Evolutionary conservation across 92 coral and sea anemone genomes (phyloP).

Genomic region (Ricordea florida): DNA sequence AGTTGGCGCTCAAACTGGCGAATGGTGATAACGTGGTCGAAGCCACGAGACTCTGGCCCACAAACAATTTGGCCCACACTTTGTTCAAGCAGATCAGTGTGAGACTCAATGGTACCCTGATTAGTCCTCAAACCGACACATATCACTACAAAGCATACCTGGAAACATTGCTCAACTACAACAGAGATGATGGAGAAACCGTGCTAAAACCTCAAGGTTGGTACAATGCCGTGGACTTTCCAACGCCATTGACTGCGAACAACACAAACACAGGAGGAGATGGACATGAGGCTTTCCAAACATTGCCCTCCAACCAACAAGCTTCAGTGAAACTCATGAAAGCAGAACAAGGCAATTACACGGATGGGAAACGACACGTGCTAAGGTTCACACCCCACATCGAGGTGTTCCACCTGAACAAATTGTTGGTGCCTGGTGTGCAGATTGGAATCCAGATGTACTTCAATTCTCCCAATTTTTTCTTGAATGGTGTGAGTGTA

Average conservation of each 20-base stretch:
- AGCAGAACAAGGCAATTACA: neutral
- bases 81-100: neutral
- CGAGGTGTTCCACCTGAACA: neutral
- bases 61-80: neutral
- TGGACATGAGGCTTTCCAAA: neutral
- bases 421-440: conserved; percentile 8
- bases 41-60: neutral
- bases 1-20: neutral
- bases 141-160: neutral
- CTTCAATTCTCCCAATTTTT: neutral
- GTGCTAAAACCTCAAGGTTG: conserved; percentile 1
- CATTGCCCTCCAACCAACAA: neutral
- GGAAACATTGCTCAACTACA: conserved; percentile 15
- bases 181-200: neutral
- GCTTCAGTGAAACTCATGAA: neutral
- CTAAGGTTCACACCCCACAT: neutral
- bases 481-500: neutral
- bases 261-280: neutral
- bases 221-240: neutral
- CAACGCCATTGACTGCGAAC: neutral
- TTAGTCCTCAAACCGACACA: conserved; percentile 9
- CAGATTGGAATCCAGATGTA: neutral
- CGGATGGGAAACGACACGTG: neutral
- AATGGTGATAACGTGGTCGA: neutral
- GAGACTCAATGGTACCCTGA: neutral